Conservation (phyloP, 2,888 invertebrate species). For the Julus scanicus region DNA sequence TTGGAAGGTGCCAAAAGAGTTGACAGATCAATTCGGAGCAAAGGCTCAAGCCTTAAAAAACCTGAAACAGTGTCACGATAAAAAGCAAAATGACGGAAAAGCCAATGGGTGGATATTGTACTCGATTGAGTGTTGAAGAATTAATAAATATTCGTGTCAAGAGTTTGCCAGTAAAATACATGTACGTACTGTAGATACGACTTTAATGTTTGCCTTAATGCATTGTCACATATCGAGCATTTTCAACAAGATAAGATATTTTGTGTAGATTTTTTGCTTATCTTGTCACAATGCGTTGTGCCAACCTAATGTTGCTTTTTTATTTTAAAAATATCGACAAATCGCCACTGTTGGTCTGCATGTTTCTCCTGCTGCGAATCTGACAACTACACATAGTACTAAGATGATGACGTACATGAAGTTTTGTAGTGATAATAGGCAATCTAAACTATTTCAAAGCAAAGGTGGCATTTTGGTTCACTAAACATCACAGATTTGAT, state of each 20-base stretch:
- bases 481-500: too few relatives aligned
- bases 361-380: too few relatives aligned
- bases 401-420: too few relatives aligned
- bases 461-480: too few relatives aligned
- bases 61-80: neutral
- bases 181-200: too few relatives aligned
- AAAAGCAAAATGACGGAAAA: neutral
- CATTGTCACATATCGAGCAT: neutral
- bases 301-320: neutral
- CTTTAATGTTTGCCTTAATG: neutral
- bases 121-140: too few relatives aligned
- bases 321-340: too few relatives aligned
- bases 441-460: too few relatives aligned
- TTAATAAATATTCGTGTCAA: neutral
- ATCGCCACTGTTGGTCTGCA: too few relatives aligned
- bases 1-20: neutral
- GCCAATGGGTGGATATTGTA: neutral
- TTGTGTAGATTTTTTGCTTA: neutral
- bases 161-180: neutral
- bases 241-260: neutral
- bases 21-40: neutral
- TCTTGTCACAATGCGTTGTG: neutral
- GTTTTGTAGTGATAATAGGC: too few relatives aligned
- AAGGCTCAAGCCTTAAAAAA: too few relatives aligned
- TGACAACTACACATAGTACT: too few relatives aligned